Percentiles rank a stretch among this genome's conserved stretches.
Evolutionary conservation across 1,140 invertebrate species (phyloP).

Genomic region (Listronotus oregonensis): DNA sequence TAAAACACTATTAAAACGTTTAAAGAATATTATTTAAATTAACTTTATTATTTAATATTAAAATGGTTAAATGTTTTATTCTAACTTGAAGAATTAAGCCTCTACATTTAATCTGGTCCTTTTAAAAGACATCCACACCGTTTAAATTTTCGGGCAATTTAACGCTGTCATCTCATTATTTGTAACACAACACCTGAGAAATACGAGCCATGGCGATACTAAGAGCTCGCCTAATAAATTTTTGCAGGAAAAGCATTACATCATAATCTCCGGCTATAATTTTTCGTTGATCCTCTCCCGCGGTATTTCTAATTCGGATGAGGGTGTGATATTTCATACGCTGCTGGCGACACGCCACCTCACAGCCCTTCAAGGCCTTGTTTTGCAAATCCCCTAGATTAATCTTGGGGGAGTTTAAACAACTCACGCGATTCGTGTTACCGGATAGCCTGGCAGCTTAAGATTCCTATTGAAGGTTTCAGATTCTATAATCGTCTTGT

Average conservation of each 20-base stretch:
- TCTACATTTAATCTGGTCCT: no score
- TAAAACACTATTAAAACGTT: no score
- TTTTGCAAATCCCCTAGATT: constrained; percentile 33
- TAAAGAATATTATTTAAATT: no score
- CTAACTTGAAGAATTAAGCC: no score
- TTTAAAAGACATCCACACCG: background rate
- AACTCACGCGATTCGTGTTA: constrained; percentile 30
- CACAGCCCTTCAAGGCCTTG: constrained; percentile 25
- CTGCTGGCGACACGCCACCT: constrained; percentile 19
- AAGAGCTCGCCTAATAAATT: constrained; percentile 27
- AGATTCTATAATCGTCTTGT: no score
- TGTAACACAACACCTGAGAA: constrained; percentile 36
- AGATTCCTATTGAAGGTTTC: constrained; percentile 3
- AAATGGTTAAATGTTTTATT: no score
- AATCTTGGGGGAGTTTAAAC: constrained; percentile 27
- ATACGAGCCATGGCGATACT: constrained; percentile 13
- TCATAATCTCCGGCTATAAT: constrained; percentile 38
- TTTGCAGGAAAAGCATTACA: constrained; percentile 32
- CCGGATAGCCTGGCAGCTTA: constrained; percentile 13
- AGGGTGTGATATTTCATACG: constrained; percentile 36
- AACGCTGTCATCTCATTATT: constrained; percentile 31
- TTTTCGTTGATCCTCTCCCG: constrained; percentile 28
- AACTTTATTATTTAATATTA: no score
- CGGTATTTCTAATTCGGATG: constrained; percentile 34
- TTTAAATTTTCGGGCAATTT: constrained; percentile 30